These are phyloP conservation scores for Arrhamphus sclerolepis DNA, from an alignment of 2,797 vertebrate genomes.

Conservation along the genomic window DNA sequence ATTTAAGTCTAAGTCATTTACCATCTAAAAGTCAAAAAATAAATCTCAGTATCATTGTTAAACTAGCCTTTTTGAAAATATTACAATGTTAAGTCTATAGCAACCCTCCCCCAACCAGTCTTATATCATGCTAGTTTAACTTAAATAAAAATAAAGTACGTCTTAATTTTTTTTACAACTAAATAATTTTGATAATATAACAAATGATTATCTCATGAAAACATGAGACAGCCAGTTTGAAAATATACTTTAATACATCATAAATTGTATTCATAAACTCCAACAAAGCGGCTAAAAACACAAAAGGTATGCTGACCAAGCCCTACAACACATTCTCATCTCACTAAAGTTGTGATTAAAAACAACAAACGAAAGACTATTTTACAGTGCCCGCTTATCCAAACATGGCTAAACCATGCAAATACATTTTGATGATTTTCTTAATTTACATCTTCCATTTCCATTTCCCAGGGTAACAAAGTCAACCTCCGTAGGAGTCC, in stretches of 20 bases:
- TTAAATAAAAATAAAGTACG: too few species aligned
- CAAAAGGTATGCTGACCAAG: slow-evolving; percentile 26
- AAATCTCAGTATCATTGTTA: background rate
- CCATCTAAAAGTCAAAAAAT: background rate
- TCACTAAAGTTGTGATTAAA: slow-evolving; percentile 47
- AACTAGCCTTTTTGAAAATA: background rate
- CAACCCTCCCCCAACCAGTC: too few species aligned
- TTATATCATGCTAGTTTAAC: too few species aligned
- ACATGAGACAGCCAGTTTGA: slow-evolving; percentile 36
- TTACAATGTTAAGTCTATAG: too few species aligned
- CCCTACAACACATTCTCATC: slow-evolving; percentile 48
- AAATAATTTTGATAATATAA: too few species aligned
- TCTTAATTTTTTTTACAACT: too few species aligned
- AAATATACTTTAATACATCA: slow-evolving; percentile 77
- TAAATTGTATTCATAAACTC: slow-evolving; percentile 45
- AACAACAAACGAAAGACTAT: slow-evolving; percentile 10
- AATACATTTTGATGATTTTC: slow-evolving; percentile 14
- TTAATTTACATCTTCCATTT: slow-evolving; percentile 19
- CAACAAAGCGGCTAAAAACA: slow-evolving; percentile 53
- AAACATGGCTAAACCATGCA: slow-evolving; percentile 31
- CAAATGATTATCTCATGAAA: background rate
- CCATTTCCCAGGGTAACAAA: slow-evolving; percentile 2
- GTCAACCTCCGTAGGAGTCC: background rate
- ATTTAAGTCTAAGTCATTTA: too few species aligned
- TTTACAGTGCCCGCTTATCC: slow-evolving; percentile 38